These are phyloP conservation scores for Mactromeris polynyma DNA, from an alignment of 2,888 invertebrate genomes.

Conservation along the genomic window DNA sequence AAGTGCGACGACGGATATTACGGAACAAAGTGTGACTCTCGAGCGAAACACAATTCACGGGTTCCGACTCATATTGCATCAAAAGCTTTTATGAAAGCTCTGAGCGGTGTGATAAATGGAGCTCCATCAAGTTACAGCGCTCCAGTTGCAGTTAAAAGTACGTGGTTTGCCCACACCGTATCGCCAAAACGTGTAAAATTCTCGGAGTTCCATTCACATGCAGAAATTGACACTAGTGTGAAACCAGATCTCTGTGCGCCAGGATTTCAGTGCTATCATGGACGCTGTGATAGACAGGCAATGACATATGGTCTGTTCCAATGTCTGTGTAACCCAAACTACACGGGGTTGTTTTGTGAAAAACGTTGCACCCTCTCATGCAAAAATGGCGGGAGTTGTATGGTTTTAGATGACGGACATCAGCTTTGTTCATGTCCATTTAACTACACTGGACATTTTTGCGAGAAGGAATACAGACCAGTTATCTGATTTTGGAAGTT, in stretches of 20 bases:
- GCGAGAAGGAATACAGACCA: conserved; percentile 36
- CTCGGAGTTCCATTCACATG: conserved; percentile 62
- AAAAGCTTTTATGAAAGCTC: conserved; percentile 25
- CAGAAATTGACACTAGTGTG: conserved; percentile 62
- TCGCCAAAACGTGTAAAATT: conserved; percentile 50
- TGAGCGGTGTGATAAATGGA: conserved; percentile 12
- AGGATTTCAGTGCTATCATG: conserved; percentile 68
- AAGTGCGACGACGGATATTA: conserved; percentile 61
- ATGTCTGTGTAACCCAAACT: conserved; percentile 62
- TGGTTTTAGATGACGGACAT: conserved; percentile 61
- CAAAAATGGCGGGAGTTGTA: conserved; percentile 60
- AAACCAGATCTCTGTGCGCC: conserved; percentile 67
- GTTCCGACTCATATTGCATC: conserved; percentile 22
- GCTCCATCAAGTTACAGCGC: neutral
- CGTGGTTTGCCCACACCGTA: conserved; percentile 49
- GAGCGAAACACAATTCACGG: neutral
- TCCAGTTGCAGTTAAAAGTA: neutral
- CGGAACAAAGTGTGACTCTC: conserved; percentile 57
- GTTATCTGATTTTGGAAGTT: neutral
- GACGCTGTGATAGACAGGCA: conserved; percentile 56
- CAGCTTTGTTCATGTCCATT: conserved; percentile 65
- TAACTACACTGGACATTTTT: conserved; percentile 58
- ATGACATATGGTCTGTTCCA: conserved; percentile 54
- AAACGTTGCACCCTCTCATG: conserved; percentile 66
- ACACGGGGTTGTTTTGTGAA: conserved; percentile 67